Evolutionary conservation across 2,797 vertebrate species (phyloP).

Genomic region (Hybognathus amarus): DNA sequence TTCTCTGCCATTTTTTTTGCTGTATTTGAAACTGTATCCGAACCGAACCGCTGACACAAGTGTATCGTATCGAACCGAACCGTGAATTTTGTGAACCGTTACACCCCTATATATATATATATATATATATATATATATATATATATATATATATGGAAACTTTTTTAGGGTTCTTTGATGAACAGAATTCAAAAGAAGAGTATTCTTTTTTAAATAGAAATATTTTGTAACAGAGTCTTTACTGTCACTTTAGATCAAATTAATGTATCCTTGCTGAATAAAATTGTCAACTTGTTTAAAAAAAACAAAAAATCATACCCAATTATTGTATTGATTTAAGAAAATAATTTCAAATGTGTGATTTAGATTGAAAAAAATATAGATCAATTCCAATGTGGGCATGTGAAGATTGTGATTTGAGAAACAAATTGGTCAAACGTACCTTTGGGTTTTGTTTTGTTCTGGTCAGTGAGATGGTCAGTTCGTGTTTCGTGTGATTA

Average conservation of each 20-base stretch:
- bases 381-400: not conserved
- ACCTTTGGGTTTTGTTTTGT: constrained; percentile 97
- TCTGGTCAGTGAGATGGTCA: constrained; percentile 93
- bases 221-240: not conserved
- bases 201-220: not conserved
- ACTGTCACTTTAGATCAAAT: not conserved
- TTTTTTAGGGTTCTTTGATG: not conserved
- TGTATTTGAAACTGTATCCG: too few relatives aligned
- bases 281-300: too few relatives aligned
- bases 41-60: too few relatives aligned
- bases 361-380: not conserved
- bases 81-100: too few relatives aligned
- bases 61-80: too few relatives aligned
- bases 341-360: not conserved
- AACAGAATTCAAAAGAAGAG: not conserved
- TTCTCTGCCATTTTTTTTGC: too few relatives aligned
- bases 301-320: not conserved
- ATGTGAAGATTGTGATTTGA: not conserved
- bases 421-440: constrained; percentile 11
- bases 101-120: too few relatives aligned
- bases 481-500: constrained; percentile 95
- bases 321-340: not conserved
- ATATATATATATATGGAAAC: too few relatives aligned
- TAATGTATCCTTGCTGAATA: not conserved
- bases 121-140: too few relatives aligned